phyloP scores from a whole-genome alignment of 1,140 invertebrate genomes.

The Drosophila sp. region DNA sequence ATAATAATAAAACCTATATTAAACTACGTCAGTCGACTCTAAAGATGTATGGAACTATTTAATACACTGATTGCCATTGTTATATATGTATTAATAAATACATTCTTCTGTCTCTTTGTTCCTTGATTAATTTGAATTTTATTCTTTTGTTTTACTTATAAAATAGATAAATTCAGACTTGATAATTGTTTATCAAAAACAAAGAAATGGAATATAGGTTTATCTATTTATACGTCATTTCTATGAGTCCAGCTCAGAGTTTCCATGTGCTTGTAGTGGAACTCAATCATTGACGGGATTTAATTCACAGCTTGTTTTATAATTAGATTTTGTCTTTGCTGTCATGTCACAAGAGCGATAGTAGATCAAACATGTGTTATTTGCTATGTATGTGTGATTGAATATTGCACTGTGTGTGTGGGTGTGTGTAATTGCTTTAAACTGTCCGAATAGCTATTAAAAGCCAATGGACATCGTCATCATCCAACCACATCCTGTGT shows the following conservation, averaged over 20 bases:
- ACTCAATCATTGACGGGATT: constrained; percentile 47
- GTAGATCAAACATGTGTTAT: constrained; percentile 1
- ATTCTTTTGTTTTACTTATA: background rate
- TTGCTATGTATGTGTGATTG: constrained; percentile 15
- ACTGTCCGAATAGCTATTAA: constrained; percentile 66
- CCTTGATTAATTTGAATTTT: background rate
- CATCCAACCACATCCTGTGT: constrained; percentile 20
- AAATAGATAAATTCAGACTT: background rate
- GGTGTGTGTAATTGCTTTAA: constrained; percentile 67
- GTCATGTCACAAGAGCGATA: constrained; percentile 16
- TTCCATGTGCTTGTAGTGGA: constrained; percentile 17
- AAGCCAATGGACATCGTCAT: constrained; percentile 24
- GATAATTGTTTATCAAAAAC: background rate
- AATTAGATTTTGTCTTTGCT: constrained; percentile 37
- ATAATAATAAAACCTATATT: too few relatives aligned
- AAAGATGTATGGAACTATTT: too few relatives aligned
- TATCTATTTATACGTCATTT: background rate
- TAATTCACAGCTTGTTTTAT: constrained; percentile 48
- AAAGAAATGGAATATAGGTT: background rate
- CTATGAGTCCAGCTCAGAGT: background rate
- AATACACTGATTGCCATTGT: too few relatives aligned
- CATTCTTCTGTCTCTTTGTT: too few relatives aligned
- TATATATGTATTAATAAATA: too few relatives aligned
- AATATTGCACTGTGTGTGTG: constrained; percentile 13
- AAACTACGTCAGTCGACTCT: too few relatives aligned